Base-by-base conservation (phyloP, 2,888 invertebrate species). In the Melieria omissa region DNA sequence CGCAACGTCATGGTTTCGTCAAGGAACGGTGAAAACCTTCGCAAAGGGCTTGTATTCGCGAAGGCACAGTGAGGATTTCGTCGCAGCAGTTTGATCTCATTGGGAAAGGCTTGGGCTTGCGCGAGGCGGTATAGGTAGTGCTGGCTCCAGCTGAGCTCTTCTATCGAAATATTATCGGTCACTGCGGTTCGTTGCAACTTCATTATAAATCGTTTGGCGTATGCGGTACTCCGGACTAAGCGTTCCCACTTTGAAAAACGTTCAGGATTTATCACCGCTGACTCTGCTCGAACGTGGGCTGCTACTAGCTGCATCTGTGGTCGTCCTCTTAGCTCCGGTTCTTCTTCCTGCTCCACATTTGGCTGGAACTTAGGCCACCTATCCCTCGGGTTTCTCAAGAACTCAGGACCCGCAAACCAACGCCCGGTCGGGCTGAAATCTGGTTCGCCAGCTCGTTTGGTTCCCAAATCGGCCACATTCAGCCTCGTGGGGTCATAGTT, bases 401-500 rank as follows among this genome's bases (percentile, higher is more conserved):
- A 77, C 52, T 29, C 42, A 9, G 73, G 74, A n/a, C 75, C 74
- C 2, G 54, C 64, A 65, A 73, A 74, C 77, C 74, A 55, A 5
- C 4, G 5, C 8, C 47, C 16, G 16, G 61, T 42, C 10, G 44
- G 12, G 29, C 42, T n/a, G 42, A 61, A 61, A n/a, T 61, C 61
- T 41, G 41, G 10, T 41, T 9, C 44, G 44, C n/a, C 4, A 10
- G 8, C 70, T 74, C 72, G 71, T 42, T 77, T 75, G 1, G 76
- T 77, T 9, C 70, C 76, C 14, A 71, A 55, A 66, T 77, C 76
- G 5, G 77, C 76, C 8, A 74, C 75, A 60, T 75, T 77, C 44
- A 67, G 14, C 16, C 72, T 73, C n/a, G 29, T 71, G 70, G 5
- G 76, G 49, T 73, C 65, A 68, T 73, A 76, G 12, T 55, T 70